Evolutionary conservation across 2,113 vertebrate species (phyloP).

Genomic region (Pluvialis apricaria): DNA sequence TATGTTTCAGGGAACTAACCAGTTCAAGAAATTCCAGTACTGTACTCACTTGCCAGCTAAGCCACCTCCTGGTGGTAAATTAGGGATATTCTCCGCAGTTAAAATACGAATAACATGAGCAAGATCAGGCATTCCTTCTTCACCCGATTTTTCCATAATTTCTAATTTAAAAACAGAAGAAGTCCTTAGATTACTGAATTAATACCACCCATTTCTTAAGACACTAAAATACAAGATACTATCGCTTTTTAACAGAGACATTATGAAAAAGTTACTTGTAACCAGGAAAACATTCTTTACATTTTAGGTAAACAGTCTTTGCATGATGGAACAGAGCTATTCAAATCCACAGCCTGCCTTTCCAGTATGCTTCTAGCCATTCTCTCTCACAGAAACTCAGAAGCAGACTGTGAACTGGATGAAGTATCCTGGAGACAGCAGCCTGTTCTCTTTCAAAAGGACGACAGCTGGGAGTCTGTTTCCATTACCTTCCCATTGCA

Average conservation of each 20-base stretch:
- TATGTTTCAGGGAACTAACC: background rate
- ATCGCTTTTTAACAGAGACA: background rate
- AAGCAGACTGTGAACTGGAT: background rate
- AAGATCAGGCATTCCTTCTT: conserved; percentile 94
- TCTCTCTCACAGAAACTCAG: background rate
- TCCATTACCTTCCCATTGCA: background rate
- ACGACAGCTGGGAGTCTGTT: background rate
- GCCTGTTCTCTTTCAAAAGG: background rate
- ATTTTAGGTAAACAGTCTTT: background rate
- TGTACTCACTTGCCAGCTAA: conserved; percentile 95
- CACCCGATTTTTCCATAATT: conserved; percentile 89
- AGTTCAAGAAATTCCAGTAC: background rate
- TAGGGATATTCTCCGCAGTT: conserved; percentile 89
- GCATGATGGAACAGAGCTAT: background rate
- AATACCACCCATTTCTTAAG: background rate
- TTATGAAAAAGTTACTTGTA: background rate
- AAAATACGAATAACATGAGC: conserved; percentile 93
- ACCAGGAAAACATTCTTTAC: background rate
- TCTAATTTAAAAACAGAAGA: conserved; percentile 76
- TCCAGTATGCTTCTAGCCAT: background rate
- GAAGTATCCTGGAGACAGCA: background rate
- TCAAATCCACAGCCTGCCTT: background rate
- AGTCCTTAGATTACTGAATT: conserved; percentile 32
- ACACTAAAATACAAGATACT: background rate
- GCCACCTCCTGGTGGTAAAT: conserved; percentile 96